Evolutionary conservation across 2,113 vertebrate species (phyloP).

Genomic region (Hemicordylus capensis): DNA sequence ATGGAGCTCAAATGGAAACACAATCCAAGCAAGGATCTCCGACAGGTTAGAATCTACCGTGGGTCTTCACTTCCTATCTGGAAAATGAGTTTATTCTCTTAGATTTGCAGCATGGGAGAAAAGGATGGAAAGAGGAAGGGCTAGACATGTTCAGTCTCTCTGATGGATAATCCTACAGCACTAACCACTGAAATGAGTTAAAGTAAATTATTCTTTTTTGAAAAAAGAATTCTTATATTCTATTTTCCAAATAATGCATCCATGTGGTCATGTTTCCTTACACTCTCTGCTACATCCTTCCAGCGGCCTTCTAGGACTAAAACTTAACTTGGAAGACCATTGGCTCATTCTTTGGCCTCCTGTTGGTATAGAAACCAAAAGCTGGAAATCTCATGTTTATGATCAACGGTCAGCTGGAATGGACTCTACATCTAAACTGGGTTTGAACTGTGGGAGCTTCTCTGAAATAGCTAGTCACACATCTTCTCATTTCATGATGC

Average conservation of each 20-base stretch:
- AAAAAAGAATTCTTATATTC: background rate
- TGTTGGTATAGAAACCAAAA: background rate
- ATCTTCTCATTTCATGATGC: background rate
- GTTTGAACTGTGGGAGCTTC: background rate
- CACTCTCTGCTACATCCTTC: background rate
- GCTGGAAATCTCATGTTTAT: background rate
- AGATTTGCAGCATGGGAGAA: background rate
- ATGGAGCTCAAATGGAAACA: slow-evolving; percentile 86
- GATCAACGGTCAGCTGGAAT: background rate
- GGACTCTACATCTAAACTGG: too few relatives aligned
- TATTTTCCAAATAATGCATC: background rate
- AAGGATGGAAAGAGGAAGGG: background rate
- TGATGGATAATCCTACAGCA: background rate
- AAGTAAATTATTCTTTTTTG: background rate
- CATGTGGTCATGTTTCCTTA: background rate
- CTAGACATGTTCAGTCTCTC: background rate
- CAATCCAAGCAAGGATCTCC: slow-evolving; percentile 89
- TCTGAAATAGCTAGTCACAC: background rate
- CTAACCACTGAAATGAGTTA: background rate
- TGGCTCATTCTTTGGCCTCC: background rate
- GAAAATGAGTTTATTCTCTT: background rate
- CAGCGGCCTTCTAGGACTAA: background rate
- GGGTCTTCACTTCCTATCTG: background rate
- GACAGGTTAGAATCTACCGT: slow-evolving; percentile 78
- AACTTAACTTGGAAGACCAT: background rate